phyloP scores from a whole-genome alignment of 2,888 invertebrate genomes.

The Drosophila putrida region DNA sequence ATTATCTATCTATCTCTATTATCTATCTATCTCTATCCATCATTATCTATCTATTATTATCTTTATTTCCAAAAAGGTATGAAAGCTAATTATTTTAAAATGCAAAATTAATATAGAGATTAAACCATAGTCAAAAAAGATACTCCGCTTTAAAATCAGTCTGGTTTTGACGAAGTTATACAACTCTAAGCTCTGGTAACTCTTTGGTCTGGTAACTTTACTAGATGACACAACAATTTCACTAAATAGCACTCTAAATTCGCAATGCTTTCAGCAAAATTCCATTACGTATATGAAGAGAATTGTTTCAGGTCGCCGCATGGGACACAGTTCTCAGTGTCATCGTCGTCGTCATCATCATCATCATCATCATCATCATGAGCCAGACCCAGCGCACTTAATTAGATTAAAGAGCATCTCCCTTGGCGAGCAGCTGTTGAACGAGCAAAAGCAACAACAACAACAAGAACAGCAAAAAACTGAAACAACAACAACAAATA shows the following conservation, averaged over 20 bases:
- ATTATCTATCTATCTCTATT: too few relatives aligned
- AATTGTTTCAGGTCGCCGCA: constrained; percentile 14
- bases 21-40: too few relatives aligned
- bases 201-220: too few relatives aligned
- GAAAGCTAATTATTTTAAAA: too few relatives aligned
- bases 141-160: too few relatives aligned
- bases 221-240: constrained; percentile 14
- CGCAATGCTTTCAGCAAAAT: constrained; percentile 15
- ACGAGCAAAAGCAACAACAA: constrained; percentile 7
- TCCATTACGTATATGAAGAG: constrained; percentile 7
- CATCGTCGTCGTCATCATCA: constrained; percentile 21
- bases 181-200: too few relatives aligned
- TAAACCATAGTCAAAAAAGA: too few relatives aligned
- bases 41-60: too few relatives aligned
- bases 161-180: too few relatives aligned
- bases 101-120: too few relatives aligned
- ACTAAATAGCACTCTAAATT: constrained; percentile 9
- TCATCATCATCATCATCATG: constrained; percentile 5
- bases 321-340: constrained; percentile 25
- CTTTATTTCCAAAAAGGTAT: too few relatives aligned
- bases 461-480: constrained; percentile 5
- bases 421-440: constrained; percentile 32
- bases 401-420: constrained; percentile 71
- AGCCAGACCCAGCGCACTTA: constrained; percentile 44
- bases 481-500: constrained; percentile 3